Evolutionary conservation across 2,113 vertebrate genomes (phyloP).

Genomic region (Uropsilus gracilis): DNA sequence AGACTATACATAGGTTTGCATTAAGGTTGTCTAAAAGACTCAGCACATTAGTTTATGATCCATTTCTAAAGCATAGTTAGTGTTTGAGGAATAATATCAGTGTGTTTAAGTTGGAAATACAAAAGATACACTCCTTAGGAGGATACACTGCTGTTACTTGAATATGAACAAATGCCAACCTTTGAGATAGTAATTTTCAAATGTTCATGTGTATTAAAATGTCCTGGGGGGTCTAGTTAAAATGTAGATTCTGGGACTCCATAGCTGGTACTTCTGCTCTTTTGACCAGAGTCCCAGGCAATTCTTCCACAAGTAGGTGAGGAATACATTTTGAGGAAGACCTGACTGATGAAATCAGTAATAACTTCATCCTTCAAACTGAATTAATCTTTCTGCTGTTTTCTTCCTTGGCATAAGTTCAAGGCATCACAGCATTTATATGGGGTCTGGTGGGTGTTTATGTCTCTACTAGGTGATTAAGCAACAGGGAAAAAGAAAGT

Average conservation of each 20-base stretch:
- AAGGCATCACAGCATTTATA: neutral
- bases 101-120: conserved; percentile 19
- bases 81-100: neutral
- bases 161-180: neutral
- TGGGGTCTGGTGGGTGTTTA: neutral
- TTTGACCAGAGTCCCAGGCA: neutral
- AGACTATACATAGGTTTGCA: neutral
- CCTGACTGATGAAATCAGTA: neutral
- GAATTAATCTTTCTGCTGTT: neutral
- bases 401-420: neutral
- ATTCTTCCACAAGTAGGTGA: neutral
- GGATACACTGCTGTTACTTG: neutral
- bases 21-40: conserved; percentile 29
- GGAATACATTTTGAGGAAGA: neutral
- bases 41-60: neutral
- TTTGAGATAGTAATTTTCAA: neutral
- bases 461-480: neutral
- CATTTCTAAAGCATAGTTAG: neutral
- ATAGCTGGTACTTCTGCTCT: neutral
- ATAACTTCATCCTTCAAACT: neutral
- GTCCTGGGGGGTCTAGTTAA: neutral
- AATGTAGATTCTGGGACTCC: neutral
- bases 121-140: neutral
- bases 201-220: neutral
- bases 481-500: neutral